A percentile compares a stretch with the other conserved stretches of the same genome.
Evolutionary conservation across 2,888 invertebrate genomes (phyloP).

Genomic region (Prenolepis imparis): DNA sequence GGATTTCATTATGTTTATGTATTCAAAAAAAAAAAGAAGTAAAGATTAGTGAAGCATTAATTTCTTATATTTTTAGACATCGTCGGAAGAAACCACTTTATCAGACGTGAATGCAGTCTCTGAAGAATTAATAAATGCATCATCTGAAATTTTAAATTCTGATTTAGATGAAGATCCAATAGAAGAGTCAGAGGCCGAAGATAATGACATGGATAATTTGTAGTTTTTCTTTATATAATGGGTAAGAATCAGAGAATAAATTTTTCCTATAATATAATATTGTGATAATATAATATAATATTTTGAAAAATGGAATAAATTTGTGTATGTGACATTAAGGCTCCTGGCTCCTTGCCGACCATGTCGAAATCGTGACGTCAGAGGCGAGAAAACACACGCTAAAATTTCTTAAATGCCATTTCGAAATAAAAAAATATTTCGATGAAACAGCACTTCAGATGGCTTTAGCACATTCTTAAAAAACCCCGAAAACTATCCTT

Average conservation of each 20-base stretch:
- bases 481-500: too few relatives aligned
- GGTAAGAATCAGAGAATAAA: not conserved
- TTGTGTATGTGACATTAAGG: not conserved
- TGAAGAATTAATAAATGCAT: slow-evolving; percentile 65
- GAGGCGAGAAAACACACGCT: too few relatives aligned
- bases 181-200: slow-evolving; percentile 65
- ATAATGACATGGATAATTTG: slow-evolving; percentile 51
- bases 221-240: not conserved
- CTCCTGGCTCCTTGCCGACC: too few relatives aligned
- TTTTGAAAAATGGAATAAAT: not conserved
- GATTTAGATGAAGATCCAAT: slow-evolving; percentile 62
- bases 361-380: too few relatives aligned
- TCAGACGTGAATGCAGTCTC: slow-evolving; percentile 29
- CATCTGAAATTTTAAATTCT: slow-evolving; percentile 77
- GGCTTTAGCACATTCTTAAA: too few relatives aligned
- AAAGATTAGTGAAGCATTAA: not conserved
- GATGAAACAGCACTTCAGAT: too few relatives aligned
- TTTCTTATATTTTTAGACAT: slow-evolving; percentile 59
- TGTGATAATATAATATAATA: not conserved
- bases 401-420: too few relatives aligned
- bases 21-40: not conserved
- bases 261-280: not conserved
- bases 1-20: not conserved
- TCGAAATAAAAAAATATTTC: too few relatives aligned
- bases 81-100: slow-evolving; percentile 61